phyloP scores from a whole-genome alignment of 1,140 invertebrate genomes.

The Trachymyrmex cornetzi region DNA sequence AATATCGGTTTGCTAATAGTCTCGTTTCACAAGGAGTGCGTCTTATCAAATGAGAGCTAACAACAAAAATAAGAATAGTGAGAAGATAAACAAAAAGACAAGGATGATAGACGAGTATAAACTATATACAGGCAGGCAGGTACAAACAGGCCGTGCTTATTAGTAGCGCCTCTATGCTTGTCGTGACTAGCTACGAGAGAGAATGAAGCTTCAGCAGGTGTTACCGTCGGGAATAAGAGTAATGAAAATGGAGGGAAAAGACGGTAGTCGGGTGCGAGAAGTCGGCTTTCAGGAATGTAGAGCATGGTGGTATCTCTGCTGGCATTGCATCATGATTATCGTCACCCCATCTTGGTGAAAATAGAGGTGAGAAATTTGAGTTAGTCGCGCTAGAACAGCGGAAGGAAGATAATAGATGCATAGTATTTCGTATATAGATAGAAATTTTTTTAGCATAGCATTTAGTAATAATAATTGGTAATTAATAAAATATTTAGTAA shows the following conservation, averaged over 20 bases:
- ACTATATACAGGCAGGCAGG: not conserved
- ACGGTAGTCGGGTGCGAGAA: constrained; percentile 16
- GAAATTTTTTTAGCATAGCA: not conserved
- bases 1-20: constrained; percentile 19
- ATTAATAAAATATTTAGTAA: no score
- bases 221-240: constrained; percentile 54
- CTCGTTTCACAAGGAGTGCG: not conserved
- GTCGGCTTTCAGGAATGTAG: constrained; percentile 46
- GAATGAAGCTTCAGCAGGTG: constrained; percentile 49
- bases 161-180: constrained; percentile 42
- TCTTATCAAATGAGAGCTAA: constrained; percentile 7
- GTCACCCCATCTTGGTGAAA: constrained; percentile 23
- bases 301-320: constrained; percentile 13
- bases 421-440: not conserved
- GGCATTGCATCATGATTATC: constrained; percentile 55
- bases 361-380: constrained; percentile 38
- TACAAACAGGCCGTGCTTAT: constrained; percentile 50
- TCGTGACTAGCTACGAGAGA: constrained; percentile 30
- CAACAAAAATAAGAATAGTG: constrained; percentile 4
- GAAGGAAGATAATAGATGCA: not conserved
- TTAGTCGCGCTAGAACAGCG: constrained; percentile 14
- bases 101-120: constrained; percentile 8
- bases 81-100: not conserved
- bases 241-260: constrained; percentile 61
- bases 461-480: not conserved